Evolutionary conservation across 1,140 invertebrate genomes (phyloP).

Genomic region (Aporrectodea caliginosa): DNA sequence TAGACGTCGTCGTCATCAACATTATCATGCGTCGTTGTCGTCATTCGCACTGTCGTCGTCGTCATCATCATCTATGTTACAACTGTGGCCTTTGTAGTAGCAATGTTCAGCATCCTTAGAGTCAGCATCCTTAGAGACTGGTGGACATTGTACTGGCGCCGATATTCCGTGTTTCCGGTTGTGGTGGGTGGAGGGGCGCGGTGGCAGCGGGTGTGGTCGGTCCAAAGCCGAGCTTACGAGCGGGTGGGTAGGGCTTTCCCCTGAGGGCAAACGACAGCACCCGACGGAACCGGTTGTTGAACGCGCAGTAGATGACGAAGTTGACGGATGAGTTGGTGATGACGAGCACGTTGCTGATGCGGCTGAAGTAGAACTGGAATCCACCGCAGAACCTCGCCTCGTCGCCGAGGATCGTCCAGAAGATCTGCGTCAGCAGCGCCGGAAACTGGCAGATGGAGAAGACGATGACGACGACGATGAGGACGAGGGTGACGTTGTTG

Average conservation of each 20-base stretch:
- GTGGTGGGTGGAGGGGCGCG: too few species aligned
- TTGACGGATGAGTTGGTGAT: slow-evolving; percentile 9
- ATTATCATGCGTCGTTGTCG: not conserved
- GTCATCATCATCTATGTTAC: not conserved
- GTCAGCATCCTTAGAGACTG: not conserved
- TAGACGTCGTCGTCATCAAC: not conserved
- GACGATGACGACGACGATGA: slow-evolving; percentile 32
- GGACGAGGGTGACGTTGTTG: slow-evolving; percentile 35
- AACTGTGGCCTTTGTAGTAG: not conserved
- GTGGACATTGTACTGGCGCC: not conserved
- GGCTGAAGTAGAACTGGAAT: slow-evolving; percentile 32
- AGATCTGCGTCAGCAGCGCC: slow-evolving; percentile 26
- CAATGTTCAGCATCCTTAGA: too few species aligned
- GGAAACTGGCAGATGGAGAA: slow-evolving; percentile 34
- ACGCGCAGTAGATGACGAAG: slow-evolving; percentile 1
- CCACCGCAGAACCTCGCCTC: slow-evolving; percentile 18
- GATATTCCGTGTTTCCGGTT: not conserved
- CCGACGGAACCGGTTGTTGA: not conserved
- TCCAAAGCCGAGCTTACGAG: not conserved
- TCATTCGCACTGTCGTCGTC: not conserved
- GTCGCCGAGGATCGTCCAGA: slow-evolving; percentile 25
- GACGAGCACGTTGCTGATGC: slow-evolving; percentile 27
- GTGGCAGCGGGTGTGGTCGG: not conserved
- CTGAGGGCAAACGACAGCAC: not conserved
- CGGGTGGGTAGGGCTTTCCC: not conserved